Base-by-base conservation (phyloP, 2,888 invertebrate genomes). In the Calameuta filiformis region DNA sequence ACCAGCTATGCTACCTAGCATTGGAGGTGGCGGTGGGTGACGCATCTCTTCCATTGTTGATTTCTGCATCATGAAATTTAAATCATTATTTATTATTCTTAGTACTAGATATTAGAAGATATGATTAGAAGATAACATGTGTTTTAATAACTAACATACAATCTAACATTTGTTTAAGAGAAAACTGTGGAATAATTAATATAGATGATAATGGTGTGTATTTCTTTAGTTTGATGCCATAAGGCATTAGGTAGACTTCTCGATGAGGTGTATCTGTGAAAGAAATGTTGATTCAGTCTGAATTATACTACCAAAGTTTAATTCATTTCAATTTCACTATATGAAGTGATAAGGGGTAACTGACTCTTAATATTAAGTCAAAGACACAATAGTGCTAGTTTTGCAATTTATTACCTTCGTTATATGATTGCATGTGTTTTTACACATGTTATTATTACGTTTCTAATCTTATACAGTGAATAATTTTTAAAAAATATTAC, bases 1-100 rank as follows among this genome's bases (percentile, higher is more conserved):
- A 77, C 84, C 86, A 77, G 86, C 85, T 75, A 89, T 87, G 68
- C 75, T 83, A 77, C 83, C 78, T 80, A 90, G 87, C 82, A 88
- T 87, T 77, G 87, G 89, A 81, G 87, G 87, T 79, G 87, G 89
- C 80, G 87, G 90, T 68, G 87, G 84, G 80, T 89, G 87, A 76
- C 89, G 87, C 79, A 90, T 86, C 78, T 91, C 91, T 76, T 91
- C 91, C 88, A 91, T 90, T 73, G 71, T 71, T 56, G 56, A 56
- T 23, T 56, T 23, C 23, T 56, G 56, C 23, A 1, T 56, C 23
- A 56, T 56, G 56, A 23, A 56, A 56, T 2, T 56, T 9, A 56
- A 15, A 9, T 23, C 2, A 15, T 56, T 9, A 56, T 56, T 23
- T 23, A 2, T 23, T 56, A 56, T 56, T 23, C 1, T 56, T 56